Conservation (phyloP, 2,113 vertebrate species). For the Nesospiza acunhae region DNA sequence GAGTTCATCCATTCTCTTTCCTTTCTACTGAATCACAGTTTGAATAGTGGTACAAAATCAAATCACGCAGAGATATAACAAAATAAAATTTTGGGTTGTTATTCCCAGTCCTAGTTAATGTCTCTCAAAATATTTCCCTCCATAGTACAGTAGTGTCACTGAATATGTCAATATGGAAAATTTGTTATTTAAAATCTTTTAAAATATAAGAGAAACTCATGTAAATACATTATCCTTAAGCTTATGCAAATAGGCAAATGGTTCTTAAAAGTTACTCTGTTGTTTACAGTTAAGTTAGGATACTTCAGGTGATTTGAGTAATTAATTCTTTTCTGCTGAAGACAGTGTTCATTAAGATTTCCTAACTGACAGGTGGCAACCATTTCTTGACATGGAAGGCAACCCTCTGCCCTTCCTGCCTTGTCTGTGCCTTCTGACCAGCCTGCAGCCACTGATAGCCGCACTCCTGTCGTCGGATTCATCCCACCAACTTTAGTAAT, state of each 20-base stretch:
- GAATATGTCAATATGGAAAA: background rate
- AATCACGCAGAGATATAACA: background rate
- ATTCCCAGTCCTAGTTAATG: background rate
- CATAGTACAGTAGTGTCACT: background rate
- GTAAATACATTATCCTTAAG: background rate
- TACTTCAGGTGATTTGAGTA: background rate
- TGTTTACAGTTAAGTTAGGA: background rate
- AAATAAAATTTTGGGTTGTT: background rate
- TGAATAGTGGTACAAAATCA: background rate
- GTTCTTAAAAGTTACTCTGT: background rate
- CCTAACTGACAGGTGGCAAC: background rate
- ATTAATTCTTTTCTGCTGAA: background rate
- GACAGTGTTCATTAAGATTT: background rate
- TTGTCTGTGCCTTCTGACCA: background rate
- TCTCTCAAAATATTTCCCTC: background rate
- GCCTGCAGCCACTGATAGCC: background rate
- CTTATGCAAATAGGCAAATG: background rate
- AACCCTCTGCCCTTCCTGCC: accelerated
- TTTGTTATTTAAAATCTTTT: background rate
- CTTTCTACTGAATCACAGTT: background rate
- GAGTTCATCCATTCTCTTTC: background rate
- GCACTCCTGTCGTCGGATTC: background rate
- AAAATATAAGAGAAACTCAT: background rate
- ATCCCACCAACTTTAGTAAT: background rate
- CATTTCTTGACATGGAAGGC: background rate